Conservation (phyloP, 2,113 vertebrate species). For the Mobula birostris region DNA sequence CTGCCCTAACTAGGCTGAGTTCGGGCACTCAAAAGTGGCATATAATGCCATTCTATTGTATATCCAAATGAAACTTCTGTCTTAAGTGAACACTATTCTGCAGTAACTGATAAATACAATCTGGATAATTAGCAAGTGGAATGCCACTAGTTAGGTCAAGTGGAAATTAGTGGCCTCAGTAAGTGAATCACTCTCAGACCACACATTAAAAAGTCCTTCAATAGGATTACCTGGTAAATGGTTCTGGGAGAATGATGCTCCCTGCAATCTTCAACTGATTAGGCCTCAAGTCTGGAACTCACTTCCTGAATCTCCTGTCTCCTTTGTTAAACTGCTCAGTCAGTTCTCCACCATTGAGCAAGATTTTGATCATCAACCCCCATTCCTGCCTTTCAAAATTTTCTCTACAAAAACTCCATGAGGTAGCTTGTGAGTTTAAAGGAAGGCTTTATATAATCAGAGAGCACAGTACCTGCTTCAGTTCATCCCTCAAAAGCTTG, state of each 20-base stretch:
- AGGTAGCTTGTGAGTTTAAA: background rate
- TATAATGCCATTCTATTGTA: background rate
- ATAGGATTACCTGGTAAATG: background rate
- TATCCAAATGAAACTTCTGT: background rate
- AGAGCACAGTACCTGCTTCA: background rate
- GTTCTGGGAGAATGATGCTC: background rate
- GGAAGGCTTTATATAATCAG: background rate
- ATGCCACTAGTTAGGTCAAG: background rate
- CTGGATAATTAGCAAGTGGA: background rate
- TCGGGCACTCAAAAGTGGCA: background rate
- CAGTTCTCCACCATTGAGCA: background rate
- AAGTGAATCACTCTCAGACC: background rate
- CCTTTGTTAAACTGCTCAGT: background rate
- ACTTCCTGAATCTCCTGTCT: background rate
- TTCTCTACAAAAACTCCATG: background rate
- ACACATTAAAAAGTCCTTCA: background rate
- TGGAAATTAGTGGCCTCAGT: background rate
- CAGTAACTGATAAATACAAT: background rate
- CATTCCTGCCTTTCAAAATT: background rate
- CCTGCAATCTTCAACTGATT: background rate
- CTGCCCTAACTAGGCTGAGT: background rate
- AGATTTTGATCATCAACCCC: background rate
- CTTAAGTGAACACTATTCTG: background rate
- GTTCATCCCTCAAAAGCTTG: background rate
- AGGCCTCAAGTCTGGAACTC: background rate